Conservation (phyloP, 1,140 invertebrate species). For the Drosophila bipectinata region DNA sequence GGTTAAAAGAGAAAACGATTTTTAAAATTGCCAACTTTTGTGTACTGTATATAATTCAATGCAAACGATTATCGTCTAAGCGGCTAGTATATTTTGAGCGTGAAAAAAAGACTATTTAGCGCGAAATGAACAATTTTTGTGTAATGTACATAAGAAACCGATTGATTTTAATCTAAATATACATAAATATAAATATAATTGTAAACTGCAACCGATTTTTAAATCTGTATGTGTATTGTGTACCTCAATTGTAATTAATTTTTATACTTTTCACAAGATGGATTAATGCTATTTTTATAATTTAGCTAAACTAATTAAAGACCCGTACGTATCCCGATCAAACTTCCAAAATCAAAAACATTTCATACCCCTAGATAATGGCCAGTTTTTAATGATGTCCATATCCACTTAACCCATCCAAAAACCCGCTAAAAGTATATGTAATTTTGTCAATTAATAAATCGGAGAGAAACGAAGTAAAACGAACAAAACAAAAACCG, state of each 20-base stretch:
- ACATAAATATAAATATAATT: slow-evolving; percentile 63
- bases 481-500: slow-evolving; percentile 48
- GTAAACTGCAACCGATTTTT: slow-evolving; percentile 73
- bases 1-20: slow-evolving; percentile 5
- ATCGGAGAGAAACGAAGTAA: slow-evolving; percentile 21
- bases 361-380: slow-evolving; percentile 60
- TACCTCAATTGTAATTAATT: slow-evolving; percentile 82
- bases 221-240: slow-evolving; percentile 76
- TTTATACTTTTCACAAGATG: slow-evolving; percentile 60
- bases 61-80: slow-evolving; percentile 67
- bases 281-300: slow-evolving; percentile 65
- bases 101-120: slow-evolving; percentile 74
- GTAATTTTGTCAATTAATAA: slow-evolving; percentile 60
- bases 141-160: slow-evolving; percentile 75
- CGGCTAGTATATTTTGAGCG: slow-evolving; percentile 64
- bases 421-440: slow-evolving; percentile 21
- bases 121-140: slow-evolving; percentile 76
- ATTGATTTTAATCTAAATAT: slow-evolving; percentile 76
- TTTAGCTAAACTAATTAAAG: slow-evolving; percentile 75
- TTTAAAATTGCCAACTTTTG: slow-evolving; percentile 58
- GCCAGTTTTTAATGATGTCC: slow-evolving; percentile 67
- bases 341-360: slow-evolving; percentile 25
- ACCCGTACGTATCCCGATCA: slow-evolving; percentile 20
- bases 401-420: slow-evolving; percentile 23
- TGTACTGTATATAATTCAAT: slow-evolving; percentile 73